Evolutionary conservation across 2,888 invertebrate genomes (phyloP), one percentile per base, ranked within the genome.

Genomic region (Sphaerophoria taeniata): DNA sequence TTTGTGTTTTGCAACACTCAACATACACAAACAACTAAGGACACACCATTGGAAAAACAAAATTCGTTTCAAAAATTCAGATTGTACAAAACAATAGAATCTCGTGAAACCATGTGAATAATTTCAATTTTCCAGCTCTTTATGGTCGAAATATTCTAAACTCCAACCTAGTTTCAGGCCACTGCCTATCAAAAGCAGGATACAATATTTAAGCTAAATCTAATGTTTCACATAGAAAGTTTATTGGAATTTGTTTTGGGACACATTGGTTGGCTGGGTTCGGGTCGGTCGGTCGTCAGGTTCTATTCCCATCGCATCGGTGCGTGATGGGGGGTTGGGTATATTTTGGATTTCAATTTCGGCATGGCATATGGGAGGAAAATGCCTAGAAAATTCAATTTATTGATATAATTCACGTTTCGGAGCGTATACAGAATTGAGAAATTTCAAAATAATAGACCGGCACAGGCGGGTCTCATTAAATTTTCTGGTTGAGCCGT

Each of bases 41-140:
- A 24, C 24, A 24, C 24, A 24, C 24, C 24, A 24, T 24, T 24
- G 24, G 24, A 24, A 24, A 24, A 24, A 24, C 24, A 24, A 24
- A 24, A 24, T 24, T 24, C 24, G 24, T 24, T 24, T 24, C 2
- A 39, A 11, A 6, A 24, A 6, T 0, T 12, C 2, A 9, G 9
- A 6, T 12, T 7, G 9, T 39, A 47, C 43, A 14, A 63, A 63
- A 39, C 43, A 51, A 65, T 70, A 31, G 55, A 24, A 72, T 58
- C 67, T 51, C 76, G 36, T 56, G 74, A 61, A 61, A 77, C 56
- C 69, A 73, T 82, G 77, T 82, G 77, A 55, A 82, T 82, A 77
- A 82, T 82, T 82, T 77, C 77, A 77, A 82, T 82, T 82, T 73
- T 45, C 82, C 69, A 82, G 69, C 63, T 56, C 55, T 82, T 82